These are phyloP conservation scores for Lycaon pictus DNA, from an alignment of 2,113 vertebrate genomes.

Conservation along the genomic window DNA sequence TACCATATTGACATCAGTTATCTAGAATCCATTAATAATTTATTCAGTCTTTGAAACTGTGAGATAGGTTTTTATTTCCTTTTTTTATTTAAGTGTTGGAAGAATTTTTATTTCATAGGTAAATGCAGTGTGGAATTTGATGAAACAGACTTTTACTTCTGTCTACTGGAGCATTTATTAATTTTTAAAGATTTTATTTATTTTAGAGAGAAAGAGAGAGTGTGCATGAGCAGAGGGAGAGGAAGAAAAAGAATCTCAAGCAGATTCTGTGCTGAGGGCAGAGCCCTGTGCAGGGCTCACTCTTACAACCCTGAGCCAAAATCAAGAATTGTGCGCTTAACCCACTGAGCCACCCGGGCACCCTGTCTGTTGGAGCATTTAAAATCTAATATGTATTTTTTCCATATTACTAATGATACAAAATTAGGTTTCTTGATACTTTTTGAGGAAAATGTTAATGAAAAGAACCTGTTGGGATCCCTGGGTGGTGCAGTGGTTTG, in stretches of 20 bases:
- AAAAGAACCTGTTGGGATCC: not conserved
- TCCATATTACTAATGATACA: slow-evolving; percentile 44
- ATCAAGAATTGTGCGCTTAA: not conserved
- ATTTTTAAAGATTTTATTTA: not conserved
- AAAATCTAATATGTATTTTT: slow-evolving; percentile 50
- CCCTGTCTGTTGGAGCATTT: not conserved
- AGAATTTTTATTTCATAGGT: slow-evolving; percentile 57
- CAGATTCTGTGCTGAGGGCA: not conserved
- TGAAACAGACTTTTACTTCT: slow-evolving; percentile 45
- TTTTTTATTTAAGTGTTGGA: slow-evolving; percentile 53
- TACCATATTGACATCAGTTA: not conserved
- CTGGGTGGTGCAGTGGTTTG: no score
- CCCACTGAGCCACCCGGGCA: not conserved
- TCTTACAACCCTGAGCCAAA: not conserved
- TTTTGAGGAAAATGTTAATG: slow-evolving; percentile 37
- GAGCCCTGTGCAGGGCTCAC: not conserved
- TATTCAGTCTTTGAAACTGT: slow-evolving; percentile 46
- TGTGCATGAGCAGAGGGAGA: not conserved
- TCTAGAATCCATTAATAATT: slow-evolving; percentile 40
- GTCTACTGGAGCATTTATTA: not conserved
- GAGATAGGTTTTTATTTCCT: slow-evolving; percentile 31
- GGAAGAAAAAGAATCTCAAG: not conserved
- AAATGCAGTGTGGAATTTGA: slow-evolving; percentile 17
- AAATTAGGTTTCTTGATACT: slow-evolving; percentile 28
- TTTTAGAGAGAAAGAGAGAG: not conserved